Evolutionary conservation across 1,140 invertebrate genomes (phyloP).

Genomic region (Metopolophium dirhodum): DNA sequence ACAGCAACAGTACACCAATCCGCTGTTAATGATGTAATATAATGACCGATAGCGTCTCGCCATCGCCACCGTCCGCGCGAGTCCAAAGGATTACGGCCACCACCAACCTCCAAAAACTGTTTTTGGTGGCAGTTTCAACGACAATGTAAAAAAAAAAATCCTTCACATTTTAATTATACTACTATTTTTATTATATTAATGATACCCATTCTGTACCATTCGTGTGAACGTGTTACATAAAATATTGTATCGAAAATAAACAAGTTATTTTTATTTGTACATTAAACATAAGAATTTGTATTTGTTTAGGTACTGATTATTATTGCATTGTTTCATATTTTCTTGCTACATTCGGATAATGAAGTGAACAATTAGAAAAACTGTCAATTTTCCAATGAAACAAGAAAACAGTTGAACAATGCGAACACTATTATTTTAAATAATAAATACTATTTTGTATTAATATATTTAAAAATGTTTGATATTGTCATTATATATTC

Average conservation of each 20-base stretch:
- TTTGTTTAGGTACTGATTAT: neutral
- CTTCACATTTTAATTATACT: neutral
- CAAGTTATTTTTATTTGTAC: conserved; percentile 16
- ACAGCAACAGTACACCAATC: neutral
- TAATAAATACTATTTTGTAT: conserved; percentile 1
- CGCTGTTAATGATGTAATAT: neutral
- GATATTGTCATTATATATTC: neutral
- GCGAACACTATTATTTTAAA: neutral
- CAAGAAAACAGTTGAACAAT: neutral
- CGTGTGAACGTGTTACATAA: neutral
- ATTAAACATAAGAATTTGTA: neutral
- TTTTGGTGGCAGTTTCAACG: neutral
- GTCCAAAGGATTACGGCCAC: neutral
- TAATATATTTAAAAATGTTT: neutral
- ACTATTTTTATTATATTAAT: conserved; percentile 8
- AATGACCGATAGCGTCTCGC: neutral
- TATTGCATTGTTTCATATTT: neutral
- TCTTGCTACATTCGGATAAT: neutral
- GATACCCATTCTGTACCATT: neutral
- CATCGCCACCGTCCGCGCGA: neutral
- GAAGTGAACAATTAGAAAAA: neutral
- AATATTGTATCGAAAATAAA: conserved; percentile 1
- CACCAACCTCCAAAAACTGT: neutral
- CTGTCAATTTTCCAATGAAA: neutral
- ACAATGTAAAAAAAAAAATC: neutral